A percentile compares a stretch with the other conserved stretches of the same genome.
Conservation (phyloP, 1,140 invertebrate species). For the Drosophila nigromelanica region DNA sequence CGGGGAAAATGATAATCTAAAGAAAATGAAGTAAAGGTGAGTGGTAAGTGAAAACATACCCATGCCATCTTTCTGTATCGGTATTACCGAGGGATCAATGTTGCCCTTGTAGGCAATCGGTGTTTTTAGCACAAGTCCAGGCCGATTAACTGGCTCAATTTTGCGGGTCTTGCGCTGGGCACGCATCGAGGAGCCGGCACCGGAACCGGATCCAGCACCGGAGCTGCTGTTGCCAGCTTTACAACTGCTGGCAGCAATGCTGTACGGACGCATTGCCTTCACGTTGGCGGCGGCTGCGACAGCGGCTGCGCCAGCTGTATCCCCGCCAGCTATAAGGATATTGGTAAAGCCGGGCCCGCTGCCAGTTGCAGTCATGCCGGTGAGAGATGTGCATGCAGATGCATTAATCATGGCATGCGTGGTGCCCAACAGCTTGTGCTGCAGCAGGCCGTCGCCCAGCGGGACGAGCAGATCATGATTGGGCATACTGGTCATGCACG, state of each 20-base stretch:
- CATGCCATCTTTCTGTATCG: conserved; percentile 92
- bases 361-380: conserved; percentile 27
- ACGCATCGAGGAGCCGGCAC: conserved; percentile 53
- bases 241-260: conserved; percentile 17
- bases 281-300: conserved; percentile 8
- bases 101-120: conserved; percentile 92
- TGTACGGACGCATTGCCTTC: conserved; percentile 79
- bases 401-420: conserved; percentile 52
- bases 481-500: conserved; percentile 64
- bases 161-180: conserved; percentile 85
- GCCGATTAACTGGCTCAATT: conserved; percentile 91
- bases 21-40: conserved; percentile 38
- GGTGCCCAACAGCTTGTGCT: conserved; percentile 70
- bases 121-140: conserved; percentile 90
- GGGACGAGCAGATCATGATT: conserved; percentile 70
- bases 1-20: conserved; percentile 11
- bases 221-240: conserved; percentile 35
- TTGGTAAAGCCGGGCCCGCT: conserved; percentile 84
- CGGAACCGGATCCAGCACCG: conserved; percentile 2
- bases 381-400: conserved; percentile 8
- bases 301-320: conserved; percentile 40
- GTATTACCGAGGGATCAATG: conserved; percentile 91
- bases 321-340: conserved; percentile 85
- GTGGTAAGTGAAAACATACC: conserved; percentile 85
- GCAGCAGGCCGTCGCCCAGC: conserved; percentile 60